Evolutionary conservation across 2,113 vertebrate genomes (phyloP).

Genomic region (Tragulus kanchil): DNA sequence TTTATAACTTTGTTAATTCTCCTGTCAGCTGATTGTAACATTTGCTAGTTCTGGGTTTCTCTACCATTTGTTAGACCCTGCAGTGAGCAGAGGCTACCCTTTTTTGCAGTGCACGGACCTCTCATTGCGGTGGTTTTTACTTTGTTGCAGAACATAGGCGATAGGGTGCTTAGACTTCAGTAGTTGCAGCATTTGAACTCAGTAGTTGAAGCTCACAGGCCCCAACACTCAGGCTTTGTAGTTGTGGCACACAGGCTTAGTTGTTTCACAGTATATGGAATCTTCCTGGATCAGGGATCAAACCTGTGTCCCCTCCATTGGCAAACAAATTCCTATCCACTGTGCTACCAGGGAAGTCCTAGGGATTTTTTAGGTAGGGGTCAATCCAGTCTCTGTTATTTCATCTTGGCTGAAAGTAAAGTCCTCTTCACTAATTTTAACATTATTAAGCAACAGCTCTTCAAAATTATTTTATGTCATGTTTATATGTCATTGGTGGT

Average conservation of each 20-base stretch:
- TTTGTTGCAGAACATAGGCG: background rate
- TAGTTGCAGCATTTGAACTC: background rate
- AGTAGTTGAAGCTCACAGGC: background rate
- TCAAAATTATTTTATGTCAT: conserved; percentile 33
- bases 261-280: background rate
- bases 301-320: background rate
- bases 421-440: background rate
- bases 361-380: background rate
- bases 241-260: background rate
- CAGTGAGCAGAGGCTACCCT: background rate
- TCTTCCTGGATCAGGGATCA: too few relatives aligned
- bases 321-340: background rate
- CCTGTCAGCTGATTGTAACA: conserved; percentile 2
- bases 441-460: conserved; percentile 25
- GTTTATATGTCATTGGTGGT: conserved; percentile 41
- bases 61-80: too few relatives aligned
- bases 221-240: background rate
- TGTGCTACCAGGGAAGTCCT: background rate
- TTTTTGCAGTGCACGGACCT: background rate
- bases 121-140: background rate
- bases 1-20: conserved; percentile 26
- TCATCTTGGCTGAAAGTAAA: background rate
- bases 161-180: background rate
- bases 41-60: too few relatives aligned
- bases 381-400: background rate